A percentile compares a stretch with the other conserved stretches of the same genome.
Evolutionary conservation across 1,140 invertebrate genomes (phyloP).

Genomic region (Manduca sexta): DNA sequence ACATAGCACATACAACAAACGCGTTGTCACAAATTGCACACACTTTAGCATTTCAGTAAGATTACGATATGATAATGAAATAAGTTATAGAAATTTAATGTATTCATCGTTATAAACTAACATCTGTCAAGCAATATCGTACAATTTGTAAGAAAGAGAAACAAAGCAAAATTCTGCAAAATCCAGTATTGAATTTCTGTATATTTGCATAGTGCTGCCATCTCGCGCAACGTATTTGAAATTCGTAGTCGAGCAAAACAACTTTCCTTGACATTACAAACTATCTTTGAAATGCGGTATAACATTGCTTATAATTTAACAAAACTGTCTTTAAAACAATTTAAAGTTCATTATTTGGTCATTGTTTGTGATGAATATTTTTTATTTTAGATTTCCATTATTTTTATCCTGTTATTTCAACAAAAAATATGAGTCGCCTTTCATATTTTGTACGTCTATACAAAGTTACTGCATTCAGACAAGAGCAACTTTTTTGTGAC

Average conservation of each 20-base stretch:
- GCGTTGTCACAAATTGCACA: constrained; percentile 39
- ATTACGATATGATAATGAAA: constrained; percentile 3
- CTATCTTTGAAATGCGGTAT: constrained; percentile 22
- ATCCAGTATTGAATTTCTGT: constrained; percentile 55
- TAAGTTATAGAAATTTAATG: background rate
- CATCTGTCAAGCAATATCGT: constrained; percentile 8
- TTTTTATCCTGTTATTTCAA: background rate
- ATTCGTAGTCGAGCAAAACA: constrained; percentile 12
- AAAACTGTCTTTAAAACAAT: background rate
- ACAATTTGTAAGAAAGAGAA: constrained; percentile 27
- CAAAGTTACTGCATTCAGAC: constrained; percentile 43
- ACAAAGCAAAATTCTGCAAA: constrained; percentile 23
- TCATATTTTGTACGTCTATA: constrained; percentile 17
- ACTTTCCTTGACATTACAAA: constrained; percentile 17
- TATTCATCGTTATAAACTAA: constrained; percentile 5
- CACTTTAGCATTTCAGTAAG: constrained; percentile 33
- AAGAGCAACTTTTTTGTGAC: constrained; percentile 68
- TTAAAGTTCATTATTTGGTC: background rate
- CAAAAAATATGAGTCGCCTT: background rate
- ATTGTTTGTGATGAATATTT: background rate
- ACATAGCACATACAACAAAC: constrained; percentile 42
- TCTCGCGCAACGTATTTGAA: constrained; percentile 28
- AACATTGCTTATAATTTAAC: background rate
- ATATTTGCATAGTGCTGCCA: constrained; percentile 46
- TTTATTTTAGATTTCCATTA: background rate